phyloP scores from a whole-genome alignment of 37 sponge, comb jelly and placozoan genomes.

The Lycopodina hypogea region DNA sequence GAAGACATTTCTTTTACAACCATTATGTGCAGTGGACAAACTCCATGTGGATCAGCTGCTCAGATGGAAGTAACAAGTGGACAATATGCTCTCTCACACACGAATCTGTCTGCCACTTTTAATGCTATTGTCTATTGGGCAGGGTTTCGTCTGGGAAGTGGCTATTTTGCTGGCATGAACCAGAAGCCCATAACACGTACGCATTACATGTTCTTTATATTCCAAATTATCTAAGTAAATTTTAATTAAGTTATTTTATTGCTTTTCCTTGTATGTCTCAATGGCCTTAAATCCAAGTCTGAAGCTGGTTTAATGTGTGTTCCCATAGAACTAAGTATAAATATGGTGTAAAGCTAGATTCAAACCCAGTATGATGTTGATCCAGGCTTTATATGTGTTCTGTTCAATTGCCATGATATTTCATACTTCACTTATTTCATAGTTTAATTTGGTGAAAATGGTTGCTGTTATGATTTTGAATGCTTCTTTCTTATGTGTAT shows the following conservation, averaged over 20 bases:
- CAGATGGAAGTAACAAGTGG: conserved; percentile 3
- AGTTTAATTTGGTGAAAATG: too few species aligned
- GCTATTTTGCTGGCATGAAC: conserved; percentile 43
- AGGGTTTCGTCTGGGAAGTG: conserved; percentile 16
- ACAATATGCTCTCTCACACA: conserved; percentile 9
- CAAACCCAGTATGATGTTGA: too few species aligned
- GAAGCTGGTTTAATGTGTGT: neutral
- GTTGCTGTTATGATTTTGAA: too few species aligned
- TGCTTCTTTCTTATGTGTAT: too few species aligned
- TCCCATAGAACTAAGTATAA: too few species aligned
- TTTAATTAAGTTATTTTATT: neutral
- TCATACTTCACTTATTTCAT: too few species aligned
- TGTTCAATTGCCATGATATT: too few species aligned
- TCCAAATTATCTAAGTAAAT: neutral
- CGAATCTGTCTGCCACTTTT: conserved; percentile 3
- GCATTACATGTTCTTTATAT: neutral
- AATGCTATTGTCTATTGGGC: conserved; percentile 27
- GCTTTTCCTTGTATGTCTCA: neutral
- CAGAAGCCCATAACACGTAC: conserved; percentile 34
- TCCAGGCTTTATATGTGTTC: too few species aligned
- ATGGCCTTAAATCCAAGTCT: neutral
- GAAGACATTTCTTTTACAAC: neutral
- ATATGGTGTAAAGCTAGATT: too few species aligned
- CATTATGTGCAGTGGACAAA: conserved; percentile 6
- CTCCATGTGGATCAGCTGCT: conserved; percentile 21